phyloP scores from a whole-genome alignment of 2,113 vertebrate species.

The Peromyscus californicus region DNA sequence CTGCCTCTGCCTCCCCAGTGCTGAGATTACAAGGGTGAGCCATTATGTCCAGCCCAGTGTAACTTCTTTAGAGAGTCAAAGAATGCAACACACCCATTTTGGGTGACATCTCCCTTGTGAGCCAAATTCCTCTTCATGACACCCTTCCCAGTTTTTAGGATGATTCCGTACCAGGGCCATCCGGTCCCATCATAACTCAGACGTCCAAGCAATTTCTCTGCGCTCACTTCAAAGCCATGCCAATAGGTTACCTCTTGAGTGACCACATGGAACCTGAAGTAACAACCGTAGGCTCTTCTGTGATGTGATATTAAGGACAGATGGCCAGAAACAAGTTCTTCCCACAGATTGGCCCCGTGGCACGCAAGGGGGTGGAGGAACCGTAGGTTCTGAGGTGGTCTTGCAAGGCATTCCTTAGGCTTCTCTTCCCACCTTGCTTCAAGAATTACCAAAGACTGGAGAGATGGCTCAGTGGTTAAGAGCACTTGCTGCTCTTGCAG shows the following conservation, averaged over 20 bases:
- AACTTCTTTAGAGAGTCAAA: neutral
- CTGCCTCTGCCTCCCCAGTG: neutral
- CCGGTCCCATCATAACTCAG: neutral
- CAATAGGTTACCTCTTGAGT: neutral
- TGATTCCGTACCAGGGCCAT: neutral
- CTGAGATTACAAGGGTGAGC: neutral
- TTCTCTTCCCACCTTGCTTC: neutral
- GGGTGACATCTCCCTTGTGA: neutral
- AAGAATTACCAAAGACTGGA: neutral
- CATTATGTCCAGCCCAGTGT: neutral
- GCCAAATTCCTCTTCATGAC: neutral
- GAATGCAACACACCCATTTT: neutral
- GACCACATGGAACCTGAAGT: neutral
- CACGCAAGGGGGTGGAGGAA: no score
- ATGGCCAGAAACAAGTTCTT: neutral
- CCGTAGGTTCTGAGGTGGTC: neutral
- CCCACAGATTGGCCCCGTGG: neutral
- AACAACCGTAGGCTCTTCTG: neutral
- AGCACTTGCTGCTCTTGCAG: neutral
- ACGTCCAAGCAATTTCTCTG: neutral
- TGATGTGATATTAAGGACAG: neutral
- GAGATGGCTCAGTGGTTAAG: neutral
- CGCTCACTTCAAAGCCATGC: neutral
- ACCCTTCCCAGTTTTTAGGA: neutral
- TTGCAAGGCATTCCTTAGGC: fast-evolving